phyloP scores from a whole-genome alignment of 1,140 invertebrate species.

The Panagrolaimus sp. region DNA sequence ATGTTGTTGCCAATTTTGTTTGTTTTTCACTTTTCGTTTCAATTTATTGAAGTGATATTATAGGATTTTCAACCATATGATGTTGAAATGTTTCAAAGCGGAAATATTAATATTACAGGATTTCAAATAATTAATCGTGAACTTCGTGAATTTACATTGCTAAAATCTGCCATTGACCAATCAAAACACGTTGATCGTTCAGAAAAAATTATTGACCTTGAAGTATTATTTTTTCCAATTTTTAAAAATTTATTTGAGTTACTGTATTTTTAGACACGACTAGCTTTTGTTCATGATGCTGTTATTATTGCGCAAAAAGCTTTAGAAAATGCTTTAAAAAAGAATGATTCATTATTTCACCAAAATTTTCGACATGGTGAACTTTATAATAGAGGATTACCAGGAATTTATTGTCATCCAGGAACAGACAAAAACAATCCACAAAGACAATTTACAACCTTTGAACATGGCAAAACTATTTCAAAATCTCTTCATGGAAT shows the following conservation, averaged over 20 bases:
- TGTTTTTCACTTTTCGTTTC: conserved; percentile 1
- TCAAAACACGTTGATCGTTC: conserved; percentile 17
- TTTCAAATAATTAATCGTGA: conserved; percentile 57
- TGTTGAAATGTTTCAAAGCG: conserved; percentile 59
- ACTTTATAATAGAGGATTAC: conserved; percentile 49
- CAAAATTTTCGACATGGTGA: conserved; percentile 54
- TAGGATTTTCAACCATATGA: conserved; percentile 58
- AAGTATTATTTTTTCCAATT: conserved; percentile 16
- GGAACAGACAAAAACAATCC: conserved; percentile 44
- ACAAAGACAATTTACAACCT: conserved; percentile 50
- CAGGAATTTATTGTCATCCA: conserved; percentile 54
- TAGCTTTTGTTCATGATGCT: conserved; percentile 56
- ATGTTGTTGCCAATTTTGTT: conserved; percentile 51
- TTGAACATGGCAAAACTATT: conserved; percentile 54
- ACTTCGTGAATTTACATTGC: conserved; percentile 25
- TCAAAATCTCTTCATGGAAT: conserved; percentile 42
- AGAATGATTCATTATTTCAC: conserved; percentile 56
- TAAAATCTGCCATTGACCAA: conserved; percentile 29
- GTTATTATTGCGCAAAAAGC: conserved; percentile 53
- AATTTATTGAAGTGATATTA: conserved; percentile 10
- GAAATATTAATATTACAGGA: conserved; percentile 60
- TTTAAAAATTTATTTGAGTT: too few species aligned
- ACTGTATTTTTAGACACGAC: conserved; percentile 23
- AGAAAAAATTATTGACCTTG: conserved; percentile 25
- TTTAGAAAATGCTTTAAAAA: conserved; percentile 40